Percentiles rank a stretch among this genome's conserved stretches.
phyloP scores from a whole-genome alignment of 2,888 invertebrate species.

The Athalia circularis region DNA sequence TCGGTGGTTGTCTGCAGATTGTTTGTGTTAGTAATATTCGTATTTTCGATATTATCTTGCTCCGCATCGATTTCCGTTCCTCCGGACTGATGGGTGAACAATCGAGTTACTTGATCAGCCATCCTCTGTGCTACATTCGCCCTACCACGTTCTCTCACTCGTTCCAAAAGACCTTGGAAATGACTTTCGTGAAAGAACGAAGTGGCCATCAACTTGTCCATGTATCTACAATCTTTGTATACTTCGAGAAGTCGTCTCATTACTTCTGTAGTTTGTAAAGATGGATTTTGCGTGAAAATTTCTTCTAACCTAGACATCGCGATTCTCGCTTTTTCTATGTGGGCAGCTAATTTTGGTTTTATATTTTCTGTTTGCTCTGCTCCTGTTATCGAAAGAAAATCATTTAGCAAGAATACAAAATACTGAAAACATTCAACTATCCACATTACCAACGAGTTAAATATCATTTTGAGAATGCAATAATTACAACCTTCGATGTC shows the following conservation, averaged over 20 bases:
- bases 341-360: slow-evolving; percentile 81
- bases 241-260: slow-evolving; percentile 87
- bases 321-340: slow-evolving; percentile 85
- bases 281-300: slow-evolving; percentile 86
- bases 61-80: slow-evolving; percentile 60
- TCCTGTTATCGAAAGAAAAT: slow-evolving; percentile 40
- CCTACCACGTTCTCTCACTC: slow-evolving; percentile 85
- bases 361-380: slow-evolving; percentile 67
- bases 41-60: slow-evolving; percentile 53
- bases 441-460: background rate
- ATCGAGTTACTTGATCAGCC: slow-evolving; percentile 81
- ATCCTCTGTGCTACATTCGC: slow-evolving; percentile 82
- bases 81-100: slow-evolving; percentile 69
- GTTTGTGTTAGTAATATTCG: slow-evolving; percentile 53
- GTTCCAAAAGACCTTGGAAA: slow-evolving; percentile 85
- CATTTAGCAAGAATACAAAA: slow-evolving; percentile 3
- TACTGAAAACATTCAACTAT: background rate
- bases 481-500: slow-evolving; percentile 75
- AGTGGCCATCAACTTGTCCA: slow-evolving; percentile 91
- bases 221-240: slow-evolving; percentile 90
- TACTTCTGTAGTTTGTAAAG: slow-evolving; percentile 84
- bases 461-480: slow-evolving; percentile 48
- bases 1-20: slow-evolving; percentile 53
- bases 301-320: slow-evolving; percentile 86
- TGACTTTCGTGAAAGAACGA: slow-evolving; percentile 90